Evolutionary conservation across 2,113 vertebrate genomes (phyloP), one percentile per base, ranked within the genome.

Genomic region (Prionailurus bengalensis): DNA sequence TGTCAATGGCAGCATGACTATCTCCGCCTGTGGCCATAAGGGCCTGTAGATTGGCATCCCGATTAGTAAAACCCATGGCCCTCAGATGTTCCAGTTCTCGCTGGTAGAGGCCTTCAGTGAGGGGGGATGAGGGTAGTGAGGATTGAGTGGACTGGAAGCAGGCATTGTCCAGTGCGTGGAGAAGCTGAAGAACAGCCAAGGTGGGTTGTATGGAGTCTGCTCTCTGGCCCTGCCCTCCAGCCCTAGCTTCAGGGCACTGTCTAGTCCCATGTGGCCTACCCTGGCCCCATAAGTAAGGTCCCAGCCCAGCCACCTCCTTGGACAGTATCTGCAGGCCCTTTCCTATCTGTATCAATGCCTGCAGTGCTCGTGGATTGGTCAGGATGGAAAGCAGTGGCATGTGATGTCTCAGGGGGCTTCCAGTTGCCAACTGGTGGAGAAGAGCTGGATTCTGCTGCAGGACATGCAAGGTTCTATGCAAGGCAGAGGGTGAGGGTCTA

Each of bases 271-370:
- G 68, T 2, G 66, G 83, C 80, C 92, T 97, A n/a, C 65, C 63
- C 14, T 63, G 78, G n/a, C 91, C 88, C 87, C 94, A 39, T 10
- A 98, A 87, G 36, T 45, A 76, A 0, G 79, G 86, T 11, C 66
- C 12, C 55, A 98, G 94, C 1, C 82, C 97, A 2, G 98, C 97
- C 2, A 98, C 97, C 27, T 98, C 98, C 48, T 79, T 94, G 2
- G 17, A 82, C 27, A 98, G 83, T 7, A 66, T 92, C 89, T 96
- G 94, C 51, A 98, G 93, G 23, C 97, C 97, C 78, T 98, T 97
- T 33, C 97, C 96, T 80, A 97, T 97, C 91, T 98, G 96, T 58
- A 98, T 53, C 93, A 97, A 96, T 19, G 98, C 98, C 91, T 98
- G 97, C 58, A 98, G 95, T 5, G 96, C 95, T 42, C 79, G 89